phyloP scores from a whole-genome alignment of 2,888 invertebrate genomes.

The Callinectes sapidus region DNA sequence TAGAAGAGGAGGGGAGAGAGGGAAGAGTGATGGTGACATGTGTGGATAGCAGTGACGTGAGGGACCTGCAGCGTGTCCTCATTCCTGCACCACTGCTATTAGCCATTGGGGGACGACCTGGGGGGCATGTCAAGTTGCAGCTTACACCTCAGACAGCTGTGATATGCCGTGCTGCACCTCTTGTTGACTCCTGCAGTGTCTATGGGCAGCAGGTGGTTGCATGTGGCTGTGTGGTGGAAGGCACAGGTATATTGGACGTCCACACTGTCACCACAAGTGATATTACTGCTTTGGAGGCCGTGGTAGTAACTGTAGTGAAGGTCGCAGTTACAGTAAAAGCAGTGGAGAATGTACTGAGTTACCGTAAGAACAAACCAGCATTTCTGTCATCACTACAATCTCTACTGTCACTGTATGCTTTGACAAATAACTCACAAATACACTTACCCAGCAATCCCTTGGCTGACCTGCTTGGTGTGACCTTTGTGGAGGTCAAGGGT shows the following conservation, averaged over 20 bases:
- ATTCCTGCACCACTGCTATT: slow-evolving; percentile 30
- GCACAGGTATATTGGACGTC: background rate
- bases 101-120: background rate
- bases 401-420: slow-evolving; percentile 46
- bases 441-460: slow-evolving; percentile 52
- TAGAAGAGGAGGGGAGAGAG: background rate
- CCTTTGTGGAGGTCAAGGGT: background rate
- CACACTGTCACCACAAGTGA: slow-evolving; percentile 38
- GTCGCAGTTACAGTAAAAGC: slow-evolving; percentile 48
- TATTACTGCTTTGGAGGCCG: slow-evolving; percentile 38
- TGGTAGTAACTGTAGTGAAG: background rate
- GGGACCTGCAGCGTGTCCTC: slow-evolving; percentile 42
- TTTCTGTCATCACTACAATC: slow-evolving; percentile 36
- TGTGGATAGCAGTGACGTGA: slow-evolving; percentile 36
- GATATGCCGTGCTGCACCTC: slow-evolving; percentile 41
- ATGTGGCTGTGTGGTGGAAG: slow-evolving; percentile 55
- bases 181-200: background rate
- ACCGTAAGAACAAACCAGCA: slow-evolving; percentile 39
- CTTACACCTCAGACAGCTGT: background rate
- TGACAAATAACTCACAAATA: slow-evolving; percentile 41
- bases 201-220: slow-evolving; percentile 52
- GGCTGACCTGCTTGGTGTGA: slow-evolving; percentile 58
- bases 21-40: slow-evolving; percentile 1
- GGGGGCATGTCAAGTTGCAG: slow-evolving; percentile 20
- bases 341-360: slow-evolving; percentile 56